Evolutionary conservation across 2,797 vertebrate species (phyloP).

Genomic region (Lepidocolaptes lacrymiger): DNA sequence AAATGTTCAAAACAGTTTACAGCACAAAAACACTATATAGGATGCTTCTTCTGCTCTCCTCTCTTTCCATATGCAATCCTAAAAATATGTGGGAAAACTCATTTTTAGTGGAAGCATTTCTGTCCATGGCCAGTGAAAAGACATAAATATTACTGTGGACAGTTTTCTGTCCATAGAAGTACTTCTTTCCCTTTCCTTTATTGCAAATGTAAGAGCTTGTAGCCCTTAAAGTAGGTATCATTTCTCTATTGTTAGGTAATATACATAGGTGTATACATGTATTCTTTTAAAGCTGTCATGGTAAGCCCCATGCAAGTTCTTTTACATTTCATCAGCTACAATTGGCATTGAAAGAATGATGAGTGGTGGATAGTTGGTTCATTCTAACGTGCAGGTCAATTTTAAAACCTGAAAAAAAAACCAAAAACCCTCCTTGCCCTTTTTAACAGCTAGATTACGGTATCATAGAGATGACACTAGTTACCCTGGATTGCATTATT

Average conservation of each 20-base stretch:
- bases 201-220: not conserved
- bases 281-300: not conserved
- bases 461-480: not conserved
- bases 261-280: not conserved
- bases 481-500: constrained; percentile 23
- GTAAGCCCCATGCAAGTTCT: not conserved
- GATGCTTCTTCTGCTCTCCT: not conserved
- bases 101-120: not conserved
- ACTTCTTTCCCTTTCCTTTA: not conserved
- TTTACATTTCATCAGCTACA: not conserved
- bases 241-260: not conserved
- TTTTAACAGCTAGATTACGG: not conserved
- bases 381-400: not conserved
- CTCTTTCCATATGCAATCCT: not conserved
- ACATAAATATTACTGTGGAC: not conserved
- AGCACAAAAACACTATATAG: not conserved
- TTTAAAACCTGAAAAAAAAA: not conserved
- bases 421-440: not conserved
- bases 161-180: not conserved
- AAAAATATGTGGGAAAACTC: not conserved
- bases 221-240: not conserved
- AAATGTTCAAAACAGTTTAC: not conserved
- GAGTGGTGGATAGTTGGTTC: not conserved
- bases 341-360: not conserved
- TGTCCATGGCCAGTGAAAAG: not conserved